phyloP scores from a whole-genome alignment of 2,888 invertebrate genomes.

The Dasypogon diadema region DNA sequence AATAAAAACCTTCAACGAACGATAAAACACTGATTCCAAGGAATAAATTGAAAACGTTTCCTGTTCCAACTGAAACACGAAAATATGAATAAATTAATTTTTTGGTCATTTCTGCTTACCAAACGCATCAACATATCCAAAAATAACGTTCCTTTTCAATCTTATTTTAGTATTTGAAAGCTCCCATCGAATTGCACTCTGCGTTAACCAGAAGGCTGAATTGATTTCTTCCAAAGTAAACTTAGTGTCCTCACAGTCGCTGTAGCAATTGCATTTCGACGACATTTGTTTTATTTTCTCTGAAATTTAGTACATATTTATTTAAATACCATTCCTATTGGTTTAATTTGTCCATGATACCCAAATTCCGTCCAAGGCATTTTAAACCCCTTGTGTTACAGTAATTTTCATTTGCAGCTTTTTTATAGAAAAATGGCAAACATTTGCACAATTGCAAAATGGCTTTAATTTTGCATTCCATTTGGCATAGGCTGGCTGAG shows the following conservation, averaged over 20 bases:
- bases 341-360: too few relatives aligned
- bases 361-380: slow-evolving; percentile 59
- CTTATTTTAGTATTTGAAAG: slow-evolving; percentile 61
- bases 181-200: slow-evolving; percentile 62
- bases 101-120: slow-evolving; percentile 57
- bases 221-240: slow-evolving; percentile 53
- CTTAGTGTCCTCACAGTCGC: slow-evolving; percentile 56
- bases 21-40: slow-evolving; percentile 56
- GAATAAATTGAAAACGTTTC: slow-evolving; percentile 53
- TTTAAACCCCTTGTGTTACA: slow-evolving; percentile 61
- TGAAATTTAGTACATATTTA: too few relatives aligned
- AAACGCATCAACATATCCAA: slow-evolving; percentile 61
- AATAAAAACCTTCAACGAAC: slow-evolving; percentile 54
- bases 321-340: too few relatives aligned
- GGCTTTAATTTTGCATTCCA: slow-evolving; percentile 56
- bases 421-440: slow-evolving; percentile 57
- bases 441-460: slow-evolving; percentile 54
- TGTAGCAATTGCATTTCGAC: slow-evolving; percentile 51
- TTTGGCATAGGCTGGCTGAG: slow-evolving; percentile 54
- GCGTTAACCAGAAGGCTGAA: slow-evolving; percentile 59
- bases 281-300: slow-evolving; percentile 43
- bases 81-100: too few relatives aligned
- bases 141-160: slow-evolving; percentile 62
- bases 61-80: slow-evolving; percentile 54
- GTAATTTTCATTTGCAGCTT: slow-evolving; percentile 43